Evolutionary conservation across 2,113 vertebrate genomes (phyloP), one percentile per base, ranked within the genome.

Genomic region (Pseudorectes ferrugineus): DNA sequence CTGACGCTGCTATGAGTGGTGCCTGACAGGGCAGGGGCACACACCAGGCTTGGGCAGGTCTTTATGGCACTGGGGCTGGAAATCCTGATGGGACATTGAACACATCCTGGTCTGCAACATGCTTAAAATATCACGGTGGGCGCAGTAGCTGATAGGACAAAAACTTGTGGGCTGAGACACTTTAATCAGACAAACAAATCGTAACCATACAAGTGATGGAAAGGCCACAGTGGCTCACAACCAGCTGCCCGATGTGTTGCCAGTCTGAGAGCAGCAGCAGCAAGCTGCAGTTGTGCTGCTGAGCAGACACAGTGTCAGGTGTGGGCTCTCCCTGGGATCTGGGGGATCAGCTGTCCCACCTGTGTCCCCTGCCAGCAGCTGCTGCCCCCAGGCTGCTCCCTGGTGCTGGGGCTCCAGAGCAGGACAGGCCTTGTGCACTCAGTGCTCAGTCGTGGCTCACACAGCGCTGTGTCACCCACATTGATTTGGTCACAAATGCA

Each of bases 241-340:
- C 8, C 40, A 26, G 4, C 36, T 26, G 49, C 12, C n/a, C 4
- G 0, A 22, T 12, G 12, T 15, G 19, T 6, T 0, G 0, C 35
- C 29, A 13, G 8, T 8, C 11, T 2, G 0, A 29, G 17, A 45
- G 21, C 15, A 31, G 40, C 40, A 20, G 38, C 52, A 55, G 9
- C 49, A 31, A 20, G 10, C 20, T 51, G 24, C 12, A 42, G 6
- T 6, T 24, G 25, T 29, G 54, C 66, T 24, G 12, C 31, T 25
- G 31, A 43, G 38, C 55, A 82, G 20, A 43, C 36, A 21, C 2
- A 10, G 7, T 12, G 45, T 3, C 55, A 52, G 20, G 4, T 25
- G 5, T 24, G 52, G 43, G 52, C 9, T 25, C 35, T 35, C 20
- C 12, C 31, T 14, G 25, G 15, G 5, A 17, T 17, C 10, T 9